A percentile compares a stretch with the other conserved stretches of the same genome.
Evolutionary conservation across 2,113 vertebrate species (phyloP).

Genomic region (Pipa parva): DNA sequence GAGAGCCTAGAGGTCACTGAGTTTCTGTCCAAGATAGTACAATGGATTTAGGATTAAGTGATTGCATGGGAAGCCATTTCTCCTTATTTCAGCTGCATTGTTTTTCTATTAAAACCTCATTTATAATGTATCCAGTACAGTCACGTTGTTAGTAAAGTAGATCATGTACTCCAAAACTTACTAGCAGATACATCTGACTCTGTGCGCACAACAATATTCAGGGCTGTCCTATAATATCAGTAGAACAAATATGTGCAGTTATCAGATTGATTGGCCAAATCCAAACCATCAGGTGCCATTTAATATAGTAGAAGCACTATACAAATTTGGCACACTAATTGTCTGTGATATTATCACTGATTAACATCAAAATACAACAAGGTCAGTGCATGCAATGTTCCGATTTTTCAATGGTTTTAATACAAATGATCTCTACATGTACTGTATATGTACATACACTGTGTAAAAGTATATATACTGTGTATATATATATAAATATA

Average conservation of each 20-base stretch:
- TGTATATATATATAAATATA: too few relatives aligned
- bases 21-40: slow-evolving; percentile 1
- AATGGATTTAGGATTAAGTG: slow-evolving; percentile 19
- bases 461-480: too few relatives aligned
- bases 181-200: slow-evolving; percentile 30
- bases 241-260: slow-evolving; percentile 29
- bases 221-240: slow-evolving; percentile 26
- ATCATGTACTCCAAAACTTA: slow-evolving; percentile 16
- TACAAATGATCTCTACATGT: background rate
- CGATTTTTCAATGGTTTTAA: background rate
- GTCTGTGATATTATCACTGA: slow-evolving; percentile 17
- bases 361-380: too few relatives aligned
- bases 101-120: background rate
- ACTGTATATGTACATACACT: background rate
- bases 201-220: slow-evolving; percentile 32
- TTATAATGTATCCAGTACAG: background rate
- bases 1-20: slow-evolving; percentile 31
- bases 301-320: slow-evolving; percentile 8
- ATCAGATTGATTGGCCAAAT: slow-evolving; percentile 35
- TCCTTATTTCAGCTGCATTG: background rate
- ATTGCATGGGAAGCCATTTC: background rate
- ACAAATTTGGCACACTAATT: slow-evolving; percentile 11
- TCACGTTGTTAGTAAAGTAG: slow-evolving; percentile 9
- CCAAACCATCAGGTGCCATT: slow-evolving; percentile 36
- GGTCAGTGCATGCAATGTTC: background rate